Evolutionary conservation across 1,140 invertebrate species (phyloP).

Genomic region (Stratiolaelaps scimitus): DNA sequence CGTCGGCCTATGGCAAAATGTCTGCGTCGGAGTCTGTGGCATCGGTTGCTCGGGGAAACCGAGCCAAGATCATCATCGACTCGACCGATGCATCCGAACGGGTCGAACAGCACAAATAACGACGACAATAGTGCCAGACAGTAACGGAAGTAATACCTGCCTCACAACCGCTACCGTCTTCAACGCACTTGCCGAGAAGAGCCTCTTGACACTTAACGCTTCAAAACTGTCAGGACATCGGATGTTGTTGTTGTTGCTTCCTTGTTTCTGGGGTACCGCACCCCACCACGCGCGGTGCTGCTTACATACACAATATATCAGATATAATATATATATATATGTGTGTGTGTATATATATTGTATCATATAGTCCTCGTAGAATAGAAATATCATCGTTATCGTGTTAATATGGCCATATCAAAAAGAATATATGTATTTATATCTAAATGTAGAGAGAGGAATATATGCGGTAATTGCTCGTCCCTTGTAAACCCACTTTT

Average conservation of each 20-base stretch:
- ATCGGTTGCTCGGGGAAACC: slow-evolving; percentile 20
- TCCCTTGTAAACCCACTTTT: no score
- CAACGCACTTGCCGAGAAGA: not conserved
- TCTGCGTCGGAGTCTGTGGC: slow-evolving; percentile 9
- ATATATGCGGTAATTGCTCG: no score
- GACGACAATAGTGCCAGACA: not conserved
- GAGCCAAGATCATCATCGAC: slow-evolving; percentile 7
- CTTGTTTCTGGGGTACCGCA: not conserved
- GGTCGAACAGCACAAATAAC: not conserved
- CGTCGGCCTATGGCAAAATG: not conserved
- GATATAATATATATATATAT: no score
- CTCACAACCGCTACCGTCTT: not conserved
- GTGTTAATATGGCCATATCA: no score
- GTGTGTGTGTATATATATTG: no score
- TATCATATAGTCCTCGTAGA: no score
- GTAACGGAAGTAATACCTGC: not conserved
- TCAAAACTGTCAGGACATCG: no score
- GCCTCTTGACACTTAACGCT: no score
- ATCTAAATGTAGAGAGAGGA: no score
- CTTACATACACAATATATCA: not conserved
- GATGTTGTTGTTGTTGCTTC: no score
- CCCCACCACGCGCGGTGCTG: not conserved
- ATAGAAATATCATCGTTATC: no score
- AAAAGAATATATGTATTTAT: no score
- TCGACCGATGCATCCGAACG: slow-evolving; percentile 5